A percentile compares a stretch with the other conserved stretches of the same genome.
Conservation (phyloP, 35 echinoderm and acorn worm genomes). For the Stichopus chloronotus region DNA sequence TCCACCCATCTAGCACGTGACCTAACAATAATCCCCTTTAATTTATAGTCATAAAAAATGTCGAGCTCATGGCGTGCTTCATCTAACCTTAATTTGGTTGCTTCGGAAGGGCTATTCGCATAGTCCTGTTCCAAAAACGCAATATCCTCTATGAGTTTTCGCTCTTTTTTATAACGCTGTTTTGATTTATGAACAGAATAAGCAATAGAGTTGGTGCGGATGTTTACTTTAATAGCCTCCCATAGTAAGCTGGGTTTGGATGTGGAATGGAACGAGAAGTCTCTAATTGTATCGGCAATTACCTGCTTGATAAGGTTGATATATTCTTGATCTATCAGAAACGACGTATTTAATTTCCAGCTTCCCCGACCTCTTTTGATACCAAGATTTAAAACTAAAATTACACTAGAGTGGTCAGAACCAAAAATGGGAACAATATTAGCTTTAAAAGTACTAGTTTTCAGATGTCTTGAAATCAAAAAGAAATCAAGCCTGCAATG, state of each 20-base stretch:
- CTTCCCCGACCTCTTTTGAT: neutral
- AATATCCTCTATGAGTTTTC: neutral
- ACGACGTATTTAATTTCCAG: constrained; percentile 47
- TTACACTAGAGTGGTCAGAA: constrained; percentile 47
- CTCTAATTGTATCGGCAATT: constrained; percentile 7
- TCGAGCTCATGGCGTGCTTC: neutral
- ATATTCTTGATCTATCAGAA: neutral
- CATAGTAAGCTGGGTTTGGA: neutral
- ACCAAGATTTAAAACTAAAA: constrained; percentile 10
- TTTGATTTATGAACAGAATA: neutral
- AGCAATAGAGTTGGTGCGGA: neutral
- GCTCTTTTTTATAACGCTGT: constrained; percentile 26
- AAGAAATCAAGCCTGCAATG: constrained; percentile 36
- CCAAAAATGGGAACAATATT: constrained; percentile 35
- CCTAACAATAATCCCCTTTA: constrained; percentile 39
- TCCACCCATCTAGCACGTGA: constrained; percentile 42
- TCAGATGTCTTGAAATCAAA: constrained; percentile 26
- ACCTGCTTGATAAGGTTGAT: neutral
- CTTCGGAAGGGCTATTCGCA: neutral
- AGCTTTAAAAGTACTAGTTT: neutral
- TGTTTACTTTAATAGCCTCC: constrained; percentile 24
- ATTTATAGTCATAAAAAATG: constrained; percentile 21
- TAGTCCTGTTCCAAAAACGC: constrained; percentile 6
- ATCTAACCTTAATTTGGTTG: neutral
- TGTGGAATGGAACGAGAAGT: neutral